Evolutionary conservation across 2,113 vertebrate species (phyloP).

Genomic region (Bos indicus): DNA sequence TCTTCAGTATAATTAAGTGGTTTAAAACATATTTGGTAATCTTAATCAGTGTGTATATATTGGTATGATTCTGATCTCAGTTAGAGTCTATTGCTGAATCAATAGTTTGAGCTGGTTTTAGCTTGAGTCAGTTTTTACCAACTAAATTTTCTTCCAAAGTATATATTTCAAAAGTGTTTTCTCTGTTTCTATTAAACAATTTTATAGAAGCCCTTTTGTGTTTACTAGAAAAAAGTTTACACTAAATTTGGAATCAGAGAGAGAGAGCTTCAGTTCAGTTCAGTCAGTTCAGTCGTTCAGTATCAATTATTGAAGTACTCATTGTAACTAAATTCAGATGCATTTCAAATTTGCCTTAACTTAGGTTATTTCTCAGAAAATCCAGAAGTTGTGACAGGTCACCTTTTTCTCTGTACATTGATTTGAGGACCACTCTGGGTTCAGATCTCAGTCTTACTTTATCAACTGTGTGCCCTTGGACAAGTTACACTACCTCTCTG

Average conservation of each 20-base stretch:
- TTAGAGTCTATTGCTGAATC: constrained; percentile 8
- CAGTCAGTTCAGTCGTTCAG: not conserved
- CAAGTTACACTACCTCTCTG: not conserved
- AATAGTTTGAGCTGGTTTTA: constrained; percentile 4
- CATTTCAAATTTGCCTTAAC: not conserved
- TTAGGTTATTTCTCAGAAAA: not conserved
- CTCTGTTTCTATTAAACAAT: not conserved
- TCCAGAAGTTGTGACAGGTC: not conserved
- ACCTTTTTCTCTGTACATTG: not conserved
- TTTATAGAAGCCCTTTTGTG: not conserved
- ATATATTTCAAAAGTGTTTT: not conserved
- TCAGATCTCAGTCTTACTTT: not conserved
- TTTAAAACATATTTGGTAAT: not conserved
- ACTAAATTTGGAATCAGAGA: not conserved
- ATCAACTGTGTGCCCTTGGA: not conserved
- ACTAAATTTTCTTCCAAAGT: not conserved
- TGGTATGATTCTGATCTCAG: not conserved
- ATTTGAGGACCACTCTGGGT: not conserved
- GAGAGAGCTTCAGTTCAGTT: not conserved
- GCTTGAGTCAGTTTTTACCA: not conserved
- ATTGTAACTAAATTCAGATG: not conserved
- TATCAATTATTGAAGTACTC: not conserved
- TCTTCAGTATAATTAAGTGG: not conserved
- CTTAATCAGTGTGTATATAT: not conserved
- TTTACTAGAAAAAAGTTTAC: not conserved